Base-by-base conservation (phyloP, 2,797 vertebrate genomes). In the Selene dorsalis region DNA sequence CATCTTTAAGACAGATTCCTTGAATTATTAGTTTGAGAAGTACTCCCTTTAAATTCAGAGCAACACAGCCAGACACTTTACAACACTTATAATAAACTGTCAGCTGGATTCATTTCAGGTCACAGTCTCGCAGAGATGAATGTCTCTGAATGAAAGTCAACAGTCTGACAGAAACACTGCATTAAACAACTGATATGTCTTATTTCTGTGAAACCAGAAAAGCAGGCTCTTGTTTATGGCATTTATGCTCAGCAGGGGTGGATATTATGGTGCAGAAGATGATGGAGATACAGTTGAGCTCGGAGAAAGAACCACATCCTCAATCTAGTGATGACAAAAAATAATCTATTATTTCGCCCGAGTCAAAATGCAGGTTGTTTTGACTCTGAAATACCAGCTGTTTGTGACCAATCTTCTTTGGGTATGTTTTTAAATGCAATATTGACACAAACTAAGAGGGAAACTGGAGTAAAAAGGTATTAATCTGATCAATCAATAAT, bases 41-140 rank as follows among this genome's bases (percentile, higher is more conserved):
- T 50, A 24, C 63, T 63, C 11, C 11, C 2, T 69, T 73, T 64
- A 62, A 53, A 79, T 70, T 50, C 41, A 74, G 24, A 72, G 1
- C 22, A 20, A 50, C 64, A 11, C 71, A 13, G 13, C 32, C 22
- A 61, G 30, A 62, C 50, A 26, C 28, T 69, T 70, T 35, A 17
- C 53, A 47, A 65, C 48, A 22, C 30, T 60, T 38, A 35, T 24
- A 76, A 69, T 38, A 55, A 78, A 56, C 45, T 52, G 65, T 59
- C 22, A 45, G 43, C 30, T 50, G 43, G 17, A 65, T 56, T 75
- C 71, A 35, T 22, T 38, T 66, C 39, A 48, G 58, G 64, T 73
- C 72, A 26, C 57, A 24, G 26, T 24, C 41, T 57, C 6, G 8
- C 18, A 20, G 39, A 71, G 55, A 35, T 12, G 22, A 52, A 35